Evolutionary conservation across 2,797 vertebrate species (phyloP).

Genomic region (Ceryle rudis): DNA sequence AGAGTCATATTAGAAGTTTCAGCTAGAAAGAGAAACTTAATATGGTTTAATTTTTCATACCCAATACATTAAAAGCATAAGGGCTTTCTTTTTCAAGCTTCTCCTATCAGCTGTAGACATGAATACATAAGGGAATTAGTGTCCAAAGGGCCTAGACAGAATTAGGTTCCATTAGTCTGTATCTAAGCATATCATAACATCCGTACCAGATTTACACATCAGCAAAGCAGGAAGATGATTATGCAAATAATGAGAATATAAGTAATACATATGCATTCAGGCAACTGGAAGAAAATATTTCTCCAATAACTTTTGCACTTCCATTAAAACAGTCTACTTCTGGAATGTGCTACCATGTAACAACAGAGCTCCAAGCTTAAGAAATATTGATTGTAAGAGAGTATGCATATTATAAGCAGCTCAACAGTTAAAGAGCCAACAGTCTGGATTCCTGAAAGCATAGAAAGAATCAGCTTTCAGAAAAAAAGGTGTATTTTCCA

Average conservation of each 20-base stretch:
- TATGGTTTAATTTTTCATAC: neutral
- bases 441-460: neutral
- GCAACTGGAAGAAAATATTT: neutral
- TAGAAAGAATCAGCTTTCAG: neutral
- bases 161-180: neutral
- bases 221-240: neutral
- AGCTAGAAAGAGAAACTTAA: neutral
- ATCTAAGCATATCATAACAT: neutral
- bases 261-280: neutral
- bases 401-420: rapidly evolving
- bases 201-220: slow-evolving; percentile 1
- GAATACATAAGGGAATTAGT: neutral
- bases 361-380: neutral
- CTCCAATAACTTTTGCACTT: neutral
- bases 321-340: neutral
- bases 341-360: neutral
- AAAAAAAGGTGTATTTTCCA: rapidly evolving
- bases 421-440: neutral
- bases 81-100: neutral
- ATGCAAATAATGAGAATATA: neutral
- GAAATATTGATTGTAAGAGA: neutral
- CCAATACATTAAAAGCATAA: neutral
- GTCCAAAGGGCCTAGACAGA: neutral
- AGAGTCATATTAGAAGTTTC: neutral
- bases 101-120: neutral